A percentile compares a stretch with the other conserved stretches of the same genome.
Evolutionary conservation across 2,888 invertebrate species (phyloP).

Genomic region (Aspidapion aeneum): DNA sequence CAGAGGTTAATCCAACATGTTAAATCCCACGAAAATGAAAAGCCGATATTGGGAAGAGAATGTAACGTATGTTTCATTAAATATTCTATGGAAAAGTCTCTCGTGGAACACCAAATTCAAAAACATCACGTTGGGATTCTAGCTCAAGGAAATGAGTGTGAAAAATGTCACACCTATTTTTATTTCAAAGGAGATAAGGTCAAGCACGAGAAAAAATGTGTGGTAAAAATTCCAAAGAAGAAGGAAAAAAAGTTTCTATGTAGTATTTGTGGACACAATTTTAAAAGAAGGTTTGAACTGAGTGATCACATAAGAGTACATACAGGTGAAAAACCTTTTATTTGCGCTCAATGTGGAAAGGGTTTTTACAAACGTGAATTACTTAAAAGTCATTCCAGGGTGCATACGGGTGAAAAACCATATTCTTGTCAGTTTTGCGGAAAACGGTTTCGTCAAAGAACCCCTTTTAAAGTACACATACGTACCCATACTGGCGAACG

Average conservation of each 20-base stretch:
- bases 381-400: slow-evolving; percentile 55
- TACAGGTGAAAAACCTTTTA: background rate
- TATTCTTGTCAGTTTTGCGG: slow-evolving; percentile 57
- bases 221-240: background rate
- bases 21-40: background rate
- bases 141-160: background rate
- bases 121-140: background rate
- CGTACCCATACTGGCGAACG: slow-evolving; percentile 57
- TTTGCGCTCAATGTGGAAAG: background rate
- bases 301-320: slow-evolving; percentile 33
- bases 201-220: background rate
- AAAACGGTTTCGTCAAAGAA: slow-evolving; percentile 58
- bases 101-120: background rate
- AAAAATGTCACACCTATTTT: background rate
- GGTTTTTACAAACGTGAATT: slow-evolving; percentile 17
- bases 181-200: background rate
- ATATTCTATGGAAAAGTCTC: background rate
- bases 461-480: slow-evolving; percentile 57
- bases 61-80: background rate
- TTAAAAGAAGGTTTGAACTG: background rate
- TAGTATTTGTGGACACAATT: background rate
- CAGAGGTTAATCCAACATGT: slow-evolving; percentile 31
- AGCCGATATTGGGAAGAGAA: background rate
- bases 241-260: background rate
- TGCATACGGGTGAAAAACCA: slow-evolving; percentile 58